Evolutionary conservation across 2,113 vertebrate genomes (phyloP).

Genomic region (Anarrhichthys ocellatus): DNA sequence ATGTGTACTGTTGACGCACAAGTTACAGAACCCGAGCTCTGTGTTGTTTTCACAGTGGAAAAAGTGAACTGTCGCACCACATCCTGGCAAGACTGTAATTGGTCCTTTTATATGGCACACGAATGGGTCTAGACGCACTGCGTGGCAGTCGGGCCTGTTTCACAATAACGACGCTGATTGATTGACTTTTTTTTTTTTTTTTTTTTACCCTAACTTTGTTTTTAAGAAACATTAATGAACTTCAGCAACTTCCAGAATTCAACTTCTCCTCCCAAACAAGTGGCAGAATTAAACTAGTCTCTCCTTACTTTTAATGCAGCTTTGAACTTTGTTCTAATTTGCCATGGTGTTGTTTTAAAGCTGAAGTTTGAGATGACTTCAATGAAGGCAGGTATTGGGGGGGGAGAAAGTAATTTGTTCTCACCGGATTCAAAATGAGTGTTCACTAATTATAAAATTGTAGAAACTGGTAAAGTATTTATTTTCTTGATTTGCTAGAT

Average conservation of each 20-base stretch:
- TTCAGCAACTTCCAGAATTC: neutral
- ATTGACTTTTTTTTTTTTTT: neutral
- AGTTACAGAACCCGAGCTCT: neutral
- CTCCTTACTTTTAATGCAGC: neutral
- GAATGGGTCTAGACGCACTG: constrained; percentile 6
- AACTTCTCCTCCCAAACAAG: neutral
- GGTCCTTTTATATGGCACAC: constrained; percentile 14
- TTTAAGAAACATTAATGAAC: neutral
- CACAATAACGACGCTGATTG: neutral
- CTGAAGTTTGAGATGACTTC: neutral
- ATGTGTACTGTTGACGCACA: constrained; percentile 43
- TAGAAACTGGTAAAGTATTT: neutral
- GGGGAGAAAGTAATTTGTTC: too few species aligned
- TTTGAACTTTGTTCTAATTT: neutral
- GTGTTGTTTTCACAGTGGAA: constrained; percentile 40
- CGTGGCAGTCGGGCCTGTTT: neutral
- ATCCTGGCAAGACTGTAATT: constrained; percentile 17
- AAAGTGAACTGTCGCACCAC: constrained; percentile 41
- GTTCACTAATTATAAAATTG: too few species aligned
- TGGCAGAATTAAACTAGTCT: neutral
- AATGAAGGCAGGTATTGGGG: too few species aligned
- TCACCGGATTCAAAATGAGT: too few species aligned
- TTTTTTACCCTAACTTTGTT: neutral
- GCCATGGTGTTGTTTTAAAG: neutral
- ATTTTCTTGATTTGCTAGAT: neutral